phyloP scores from a whole-genome alignment of 2,797 vertebrate genomes.

The Sternotherus odoratus region DNA sequence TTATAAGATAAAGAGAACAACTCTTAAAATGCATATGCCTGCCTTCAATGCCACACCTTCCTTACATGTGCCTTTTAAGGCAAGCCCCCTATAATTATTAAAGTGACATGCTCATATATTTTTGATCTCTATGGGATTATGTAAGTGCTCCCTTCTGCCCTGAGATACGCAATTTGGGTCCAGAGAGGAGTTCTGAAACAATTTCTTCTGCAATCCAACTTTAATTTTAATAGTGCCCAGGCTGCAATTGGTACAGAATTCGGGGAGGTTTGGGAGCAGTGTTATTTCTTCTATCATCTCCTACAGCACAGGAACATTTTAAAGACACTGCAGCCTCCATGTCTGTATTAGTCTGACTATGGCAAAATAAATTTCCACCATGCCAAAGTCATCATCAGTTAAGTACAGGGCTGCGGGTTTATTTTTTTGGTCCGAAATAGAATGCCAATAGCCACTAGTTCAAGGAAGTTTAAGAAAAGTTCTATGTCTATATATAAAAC shows the following conservation, averaged over 20 bases:
- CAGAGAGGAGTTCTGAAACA: background rate
- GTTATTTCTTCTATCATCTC: background rate
- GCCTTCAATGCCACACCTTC: background rate
- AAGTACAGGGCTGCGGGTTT: background rate
- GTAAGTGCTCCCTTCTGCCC: background rate
- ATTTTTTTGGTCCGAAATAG: conserved; percentile 31
- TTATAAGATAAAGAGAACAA: background rate
- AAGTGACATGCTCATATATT: accelerated
- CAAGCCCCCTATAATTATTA: accelerated
- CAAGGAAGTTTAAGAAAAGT: conserved; percentile 79
- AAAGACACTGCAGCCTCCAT: conserved; percentile 10
- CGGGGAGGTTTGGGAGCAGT: accelerated
- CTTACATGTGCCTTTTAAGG: accelerated
- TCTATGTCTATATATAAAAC: conserved; percentile 72
- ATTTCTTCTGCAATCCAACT: background rate
- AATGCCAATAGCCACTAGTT: background rate
- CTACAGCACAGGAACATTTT: background rate
- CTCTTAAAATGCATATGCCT: accelerated
- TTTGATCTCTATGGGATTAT: accelerated
- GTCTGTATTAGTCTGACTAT: conserved; percentile 54
- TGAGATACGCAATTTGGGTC: no score
- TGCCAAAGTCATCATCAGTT: accelerated
- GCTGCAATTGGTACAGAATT: background rate
- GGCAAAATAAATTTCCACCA: background rate
- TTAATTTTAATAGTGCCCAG: background rate